Evolutionary conservation across 2,888 invertebrate genomes (phyloP), one percentile per base, ranked within the genome.

Genomic region (Pseudolycoriella hygida): DNA sequence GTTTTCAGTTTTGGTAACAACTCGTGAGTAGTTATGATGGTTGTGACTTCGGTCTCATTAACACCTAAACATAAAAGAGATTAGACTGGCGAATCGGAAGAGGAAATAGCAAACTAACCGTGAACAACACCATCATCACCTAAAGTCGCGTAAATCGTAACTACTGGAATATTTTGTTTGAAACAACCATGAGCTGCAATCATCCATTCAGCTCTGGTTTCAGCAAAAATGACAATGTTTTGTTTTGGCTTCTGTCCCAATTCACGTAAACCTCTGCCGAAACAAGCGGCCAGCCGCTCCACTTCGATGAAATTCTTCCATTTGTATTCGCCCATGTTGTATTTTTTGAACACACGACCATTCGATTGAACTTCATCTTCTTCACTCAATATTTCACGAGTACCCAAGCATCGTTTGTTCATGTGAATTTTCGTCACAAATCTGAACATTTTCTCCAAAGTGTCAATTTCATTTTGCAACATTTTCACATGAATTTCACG

Each of bases 161-260:
- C 94, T 58, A 97, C 85, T 73, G 89, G 83, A 60, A 90, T 82
- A 62, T 85, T 90, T 67, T 86, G 87, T 61, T 88, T 89, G 70
- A 98, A 93, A 66, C 93, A 86, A 45, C 92, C 94, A 59, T 96
- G 88, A 1, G 94, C 93, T 1, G 92, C 85, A 43, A 96, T 71
- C 80, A 97, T 84, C 98, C 98, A 98, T 68, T 98, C 97, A 42
- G 88, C 88, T 53, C 96, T 73, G 0, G 97, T 98, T 68, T 98
- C 98, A 0, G 96, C 93, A 70, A 94, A 97, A 58, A 98, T 80
- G 46, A 87, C 90, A 53, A 97, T 73, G 62, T 85, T 87, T 50
- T 76, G 67, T 10, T 73, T 72, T 8, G 83, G 77, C 53, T 68
- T 64, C 55, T 83, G 76, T 20, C 90, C 92, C 32, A 88, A 66